Base-by-base conservation (phyloP, 2,888 invertebrate species). In the Pecten maximus region DNA sequence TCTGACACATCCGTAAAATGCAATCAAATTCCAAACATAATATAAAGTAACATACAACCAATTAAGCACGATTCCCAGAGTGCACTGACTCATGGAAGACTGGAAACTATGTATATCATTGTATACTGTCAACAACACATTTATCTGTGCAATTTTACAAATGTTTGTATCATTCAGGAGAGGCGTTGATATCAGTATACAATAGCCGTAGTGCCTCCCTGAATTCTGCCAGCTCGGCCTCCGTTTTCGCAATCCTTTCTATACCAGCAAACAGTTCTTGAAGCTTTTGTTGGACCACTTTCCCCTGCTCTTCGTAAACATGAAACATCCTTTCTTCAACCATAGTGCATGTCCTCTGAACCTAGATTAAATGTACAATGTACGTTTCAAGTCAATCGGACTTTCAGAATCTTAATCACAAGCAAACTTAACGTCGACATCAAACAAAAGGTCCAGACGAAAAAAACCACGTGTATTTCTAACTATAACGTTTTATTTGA, bases 171-270 rank as follows among this genome's bases (percentile, higher is more conserved):
- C 15, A 74, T 74, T 74, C 74, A 8, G 28, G 74, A 74, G 48
- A 4, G 12, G 50, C 10, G 44, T 90, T 28, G 39, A 94, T 94
- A 54, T 95, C 95, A 48, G 94, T 93, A 90, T 94, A 95, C 35
- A 95, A 91, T 23, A 93, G 91, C 40, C 93, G 93, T 12, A 96
- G 91, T 15, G 95, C 94, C 40, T 93, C 91, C 89, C 93, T 94
- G 89, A 95, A 96, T 40, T 94, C 92, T 87, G 93, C 90, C 23
- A 95, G 92, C 89, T 96, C 95, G 15, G 91, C 89, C 90, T 96
- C 95, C 86, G 94, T 44, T 50, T 93, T 92, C 15, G 92, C 91
- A 40, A 95, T 94, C 60, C 93, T 93, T 89, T 95, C 94, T 54
- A 96, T 92, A 87, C 93, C 92, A 15, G 93, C 89, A 91, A 94